phyloP scores from a whole-genome alignment of 2,797 vertebrate species.

The Salmo trutta region DNA sequence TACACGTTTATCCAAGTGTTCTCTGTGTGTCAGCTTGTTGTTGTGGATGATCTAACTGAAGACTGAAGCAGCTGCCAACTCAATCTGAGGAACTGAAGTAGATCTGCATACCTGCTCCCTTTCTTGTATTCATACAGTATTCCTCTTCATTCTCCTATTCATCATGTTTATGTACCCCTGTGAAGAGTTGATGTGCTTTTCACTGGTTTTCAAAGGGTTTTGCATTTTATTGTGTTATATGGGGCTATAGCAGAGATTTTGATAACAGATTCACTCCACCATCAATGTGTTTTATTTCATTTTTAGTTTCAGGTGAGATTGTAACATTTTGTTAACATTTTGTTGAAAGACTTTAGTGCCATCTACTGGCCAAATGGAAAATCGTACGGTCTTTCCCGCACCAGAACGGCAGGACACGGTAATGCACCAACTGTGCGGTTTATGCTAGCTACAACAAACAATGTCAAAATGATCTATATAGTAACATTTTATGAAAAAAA shows the following conservation, averaged over 20 bases:
- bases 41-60: not conserved
- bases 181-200: not conserved
- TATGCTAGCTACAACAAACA: not conserved
- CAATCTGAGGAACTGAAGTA: not conserved
- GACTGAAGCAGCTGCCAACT: not conserved
- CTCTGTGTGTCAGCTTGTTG: not conserved
- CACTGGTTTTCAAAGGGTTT: not conserved
- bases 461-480: too few relatives aligned
- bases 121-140: not conserved
- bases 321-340: not conserved
- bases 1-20: not conserved
- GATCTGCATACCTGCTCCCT: not conserved
- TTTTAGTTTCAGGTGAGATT: not conserved
- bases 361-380: conserved; percentile 22
- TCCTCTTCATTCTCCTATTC: too few relatives aligned
- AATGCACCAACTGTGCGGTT: not conserved
- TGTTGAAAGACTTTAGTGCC: conserved; percentile 27
- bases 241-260: not conserved
- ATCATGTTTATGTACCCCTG: too few relatives aligned
- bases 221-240: not conserved
- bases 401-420: conserved; percentile 43
- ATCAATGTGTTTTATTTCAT: not conserved
- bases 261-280: not conserved
- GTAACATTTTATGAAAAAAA: too few relatives aligned
- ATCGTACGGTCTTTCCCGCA: not conserved